These are phyloP conservation scores for Xanthia togata DNA, from an alignment of 2,888 invertebrate genomes.

Conservation along the genomic window DNA sequence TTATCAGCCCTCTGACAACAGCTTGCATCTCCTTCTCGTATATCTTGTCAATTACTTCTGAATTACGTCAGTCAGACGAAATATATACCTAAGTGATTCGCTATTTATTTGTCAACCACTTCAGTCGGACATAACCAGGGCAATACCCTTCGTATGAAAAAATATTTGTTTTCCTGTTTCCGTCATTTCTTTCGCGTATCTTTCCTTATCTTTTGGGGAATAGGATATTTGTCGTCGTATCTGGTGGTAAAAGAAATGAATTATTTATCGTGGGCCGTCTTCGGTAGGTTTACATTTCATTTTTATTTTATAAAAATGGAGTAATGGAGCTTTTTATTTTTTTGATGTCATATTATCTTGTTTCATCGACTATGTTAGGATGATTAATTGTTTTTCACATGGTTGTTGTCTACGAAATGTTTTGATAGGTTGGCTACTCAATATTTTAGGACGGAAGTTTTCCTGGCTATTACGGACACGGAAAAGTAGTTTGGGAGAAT, in stretches of 20 bases:
- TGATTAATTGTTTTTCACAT: slow-evolving; percentile 25
- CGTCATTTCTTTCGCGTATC: slow-evolving; percentile 22
- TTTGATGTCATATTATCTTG: neutral
- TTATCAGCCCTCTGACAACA: slow-evolving; percentile 13
- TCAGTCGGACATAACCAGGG: slow-evolving; percentile 23
- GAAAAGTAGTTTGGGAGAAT: neutral
- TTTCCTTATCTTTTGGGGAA: slow-evolving; percentile 45
- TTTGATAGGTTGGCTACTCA: slow-evolving; percentile 23
- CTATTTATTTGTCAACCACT: slow-evolving; percentile 37
- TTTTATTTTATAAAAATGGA: slow-evolving; percentile 1
- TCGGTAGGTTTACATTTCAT: neutral
- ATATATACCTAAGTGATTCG: neutral
- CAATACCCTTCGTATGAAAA: slow-evolving; percentile 17
- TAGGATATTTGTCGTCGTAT: slow-evolving; percentile 33
- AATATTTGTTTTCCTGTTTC: slow-evolving; percentile 22
- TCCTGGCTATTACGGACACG: neutral
- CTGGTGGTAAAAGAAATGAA: slow-evolving; percentile 16
- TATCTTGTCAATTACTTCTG: slow-evolving; percentile 21
- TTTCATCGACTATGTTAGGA: slow-evolving; percentile 18
- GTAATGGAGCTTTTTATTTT: neutral
- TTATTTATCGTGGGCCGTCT: slow-evolving; percentile 1
- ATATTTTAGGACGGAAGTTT: neutral
- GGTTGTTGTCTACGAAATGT: neutral
- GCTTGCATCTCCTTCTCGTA: neutral
- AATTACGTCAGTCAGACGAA: slow-evolving; percentile 10